These are phyloP conservation scores for Coelinius sp. DNA, from an alignment of 2,888 invertebrate species.

Conservation along the genomic window DNA sequence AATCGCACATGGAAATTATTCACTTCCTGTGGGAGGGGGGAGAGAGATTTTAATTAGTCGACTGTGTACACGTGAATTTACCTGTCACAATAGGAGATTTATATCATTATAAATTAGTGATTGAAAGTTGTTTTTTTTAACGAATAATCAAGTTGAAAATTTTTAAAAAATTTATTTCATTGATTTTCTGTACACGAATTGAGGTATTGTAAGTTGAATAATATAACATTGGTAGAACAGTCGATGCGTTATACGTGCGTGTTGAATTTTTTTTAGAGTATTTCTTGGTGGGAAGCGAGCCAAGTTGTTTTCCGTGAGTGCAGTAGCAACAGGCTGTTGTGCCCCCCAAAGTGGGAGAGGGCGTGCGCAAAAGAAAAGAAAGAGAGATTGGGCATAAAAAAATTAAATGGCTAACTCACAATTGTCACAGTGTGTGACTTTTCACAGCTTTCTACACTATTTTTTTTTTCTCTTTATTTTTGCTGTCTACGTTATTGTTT, in stretches of 20 bases:
- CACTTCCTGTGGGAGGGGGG: constrained; percentile 8
- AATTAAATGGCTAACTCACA: constrained; percentile 6
- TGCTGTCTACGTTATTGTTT: constrained; percentile 41
- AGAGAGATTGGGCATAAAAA: background rate
- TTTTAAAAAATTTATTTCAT: too few relatives aligned
- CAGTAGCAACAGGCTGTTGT: constrained; percentile 7
- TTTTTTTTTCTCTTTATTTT: constrained; percentile 36
- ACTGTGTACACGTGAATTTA: background rate
- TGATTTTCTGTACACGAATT: constrained; percentile 1
- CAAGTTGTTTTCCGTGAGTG: background rate
- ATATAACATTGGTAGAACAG: background rate
- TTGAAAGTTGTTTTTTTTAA: background rate
- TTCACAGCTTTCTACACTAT: constrained; percentile 41
- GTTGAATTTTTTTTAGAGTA: background rate
- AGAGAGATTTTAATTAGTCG: constrained; percentile 11
- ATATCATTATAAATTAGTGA: background rate
- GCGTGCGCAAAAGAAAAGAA: background rate
- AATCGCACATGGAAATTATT: constrained; percentile 21
- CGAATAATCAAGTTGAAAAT: too few relatives aligned
- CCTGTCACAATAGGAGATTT: constrained; percentile 18
- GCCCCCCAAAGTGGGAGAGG: background rate
- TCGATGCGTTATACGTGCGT: background rate
- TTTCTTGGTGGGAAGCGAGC: constrained; percentile 4
- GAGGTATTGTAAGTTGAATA: background rate
- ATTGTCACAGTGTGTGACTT: constrained; percentile 30